Conservation (phyloP, 2,888 invertebrate species). For the Eurytoma californica region DNA sequence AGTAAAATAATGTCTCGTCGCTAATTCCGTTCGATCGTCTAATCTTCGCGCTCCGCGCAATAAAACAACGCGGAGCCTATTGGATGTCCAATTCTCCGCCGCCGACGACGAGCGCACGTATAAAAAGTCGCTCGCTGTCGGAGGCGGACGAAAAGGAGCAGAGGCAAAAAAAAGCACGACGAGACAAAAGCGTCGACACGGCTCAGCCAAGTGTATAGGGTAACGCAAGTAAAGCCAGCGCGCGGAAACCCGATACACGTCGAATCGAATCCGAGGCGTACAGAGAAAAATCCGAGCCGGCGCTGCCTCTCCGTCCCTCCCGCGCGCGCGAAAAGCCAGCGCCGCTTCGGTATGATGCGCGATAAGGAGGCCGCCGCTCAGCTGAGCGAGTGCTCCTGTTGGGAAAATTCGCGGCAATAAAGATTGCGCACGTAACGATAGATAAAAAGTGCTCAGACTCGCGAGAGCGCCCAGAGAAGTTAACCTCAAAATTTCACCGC, state of each 20-base stretch:
- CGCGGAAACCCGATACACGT: constrained; percentile 7
- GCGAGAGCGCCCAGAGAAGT: constrained; percentile 3
- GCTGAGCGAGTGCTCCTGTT: constrained; percentile 17
- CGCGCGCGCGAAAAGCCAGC: neutral
- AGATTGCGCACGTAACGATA: constrained; percentile 37
- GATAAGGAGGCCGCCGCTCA: constrained; percentile 6
- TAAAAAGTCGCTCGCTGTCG: neutral
- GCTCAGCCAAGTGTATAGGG: neutral
- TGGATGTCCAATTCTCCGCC: too few relatives aligned
- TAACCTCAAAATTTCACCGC: constrained; percentile 45
- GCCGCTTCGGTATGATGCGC: neutral
- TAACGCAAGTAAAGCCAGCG: neutral
- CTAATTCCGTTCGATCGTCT: too few relatives aligned
- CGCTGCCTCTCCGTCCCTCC: neutral
- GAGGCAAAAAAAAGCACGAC: neutral
- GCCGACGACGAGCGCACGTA: too few relatives aligned
- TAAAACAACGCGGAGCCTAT: too few relatives aligned
- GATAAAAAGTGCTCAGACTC: too few relatives aligned
- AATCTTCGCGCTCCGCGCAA: too few relatives aligned
- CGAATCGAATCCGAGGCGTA: neutral
- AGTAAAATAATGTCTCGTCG: too few relatives aligned
- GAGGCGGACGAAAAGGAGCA: neutral
- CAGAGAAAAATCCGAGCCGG: neutral
- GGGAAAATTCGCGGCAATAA: constrained; percentile 45
- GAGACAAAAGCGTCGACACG: neutral